phyloP scores from a whole-genome alignment of 2,888 invertebrate species.

The Chydorus sphaericus region DNA sequence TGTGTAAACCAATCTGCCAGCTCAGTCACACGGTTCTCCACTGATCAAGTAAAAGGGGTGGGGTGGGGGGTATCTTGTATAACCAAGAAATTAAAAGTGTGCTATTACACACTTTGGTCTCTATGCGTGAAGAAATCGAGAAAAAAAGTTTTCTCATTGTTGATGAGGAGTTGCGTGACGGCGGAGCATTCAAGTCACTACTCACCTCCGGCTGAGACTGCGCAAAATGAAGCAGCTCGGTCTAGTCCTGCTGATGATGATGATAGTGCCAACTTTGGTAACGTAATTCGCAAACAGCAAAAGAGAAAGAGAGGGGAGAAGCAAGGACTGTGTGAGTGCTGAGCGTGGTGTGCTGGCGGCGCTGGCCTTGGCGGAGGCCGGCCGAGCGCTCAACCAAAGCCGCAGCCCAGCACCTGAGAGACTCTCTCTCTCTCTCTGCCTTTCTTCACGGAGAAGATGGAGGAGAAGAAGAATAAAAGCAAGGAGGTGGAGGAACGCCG shows the following conservation, averaged over 20 bases:
- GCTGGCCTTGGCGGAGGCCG: constrained; percentile 11
- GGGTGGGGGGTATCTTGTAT: too few species aligned
- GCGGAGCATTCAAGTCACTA: background rate
- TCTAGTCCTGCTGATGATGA: too few species aligned
- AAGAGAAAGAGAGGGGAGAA: background rate
- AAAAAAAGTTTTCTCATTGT: background rate
- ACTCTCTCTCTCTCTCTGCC: background rate
- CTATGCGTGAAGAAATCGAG: background rate
- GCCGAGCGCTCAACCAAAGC: constrained; percentile 1
- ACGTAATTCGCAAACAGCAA: background rate
- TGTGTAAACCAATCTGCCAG: background rate
- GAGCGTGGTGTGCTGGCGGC: constrained; percentile 5
- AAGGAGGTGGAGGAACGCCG: background rate
- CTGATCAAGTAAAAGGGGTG: too few species aligned
- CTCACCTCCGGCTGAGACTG: background rate
- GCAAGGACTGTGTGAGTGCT: background rate
- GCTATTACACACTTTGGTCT: background rate
- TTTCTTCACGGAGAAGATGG: background rate
- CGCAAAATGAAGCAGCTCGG: too few species aligned
- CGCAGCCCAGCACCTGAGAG: background rate
- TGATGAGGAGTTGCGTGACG: background rate
- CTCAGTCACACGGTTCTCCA: background rate
- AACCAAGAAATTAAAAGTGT: too few species aligned
- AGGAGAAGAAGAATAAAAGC: background rate
- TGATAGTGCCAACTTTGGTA: too few species aligned